These are phyloP conservation scores for Heteractis magnifica DNA, from an alignment of 92 coral and sea anemone species.

Conservation along the genomic window DNA sequence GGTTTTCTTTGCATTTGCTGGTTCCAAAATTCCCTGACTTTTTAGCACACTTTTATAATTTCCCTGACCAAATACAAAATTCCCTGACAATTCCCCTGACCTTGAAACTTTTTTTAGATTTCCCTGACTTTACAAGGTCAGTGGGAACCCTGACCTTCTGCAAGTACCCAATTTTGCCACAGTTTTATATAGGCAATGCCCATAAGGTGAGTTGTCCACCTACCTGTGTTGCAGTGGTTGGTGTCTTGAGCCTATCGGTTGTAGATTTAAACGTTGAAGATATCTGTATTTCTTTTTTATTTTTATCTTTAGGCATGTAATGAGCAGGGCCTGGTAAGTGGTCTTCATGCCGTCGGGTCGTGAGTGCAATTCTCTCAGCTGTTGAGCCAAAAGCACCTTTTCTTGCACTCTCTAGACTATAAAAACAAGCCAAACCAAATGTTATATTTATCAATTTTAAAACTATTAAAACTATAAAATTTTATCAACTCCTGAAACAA, in stretches of 20 bases:
- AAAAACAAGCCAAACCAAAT: background rate
- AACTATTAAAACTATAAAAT: background rate
- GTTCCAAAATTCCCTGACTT: too few relatives aligned
- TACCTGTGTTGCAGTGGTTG: conserved; percentile 79
- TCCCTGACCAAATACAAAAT: too few relatives aligned
- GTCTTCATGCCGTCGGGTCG: conserved; percentile 87
- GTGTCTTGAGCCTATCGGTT: conserved; percentile 84
- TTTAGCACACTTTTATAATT: too few relatives aligned
- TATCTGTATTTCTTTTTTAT: conserved; percentile 55
- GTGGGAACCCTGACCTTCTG: too few relatives aligned
- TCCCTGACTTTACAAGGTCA: too few relatives aligned
- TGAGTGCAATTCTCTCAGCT: conserved; percentile 80
- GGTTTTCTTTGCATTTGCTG: background rate
- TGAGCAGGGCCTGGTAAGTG: conserved; percentile 97
- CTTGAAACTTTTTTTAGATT: too few relatives aligned
- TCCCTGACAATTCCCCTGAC: too few relatives aligned
- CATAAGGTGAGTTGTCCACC: conserved; percentile 4
- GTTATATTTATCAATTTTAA: background rate
- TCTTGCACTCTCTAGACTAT: conserved; percentile 80
- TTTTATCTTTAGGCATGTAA: conserved; percentile 70
- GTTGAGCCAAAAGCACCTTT: conserved; percentile 94
- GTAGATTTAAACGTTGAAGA: conserved; percentile 93
- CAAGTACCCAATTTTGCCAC: too few relatives aligned
- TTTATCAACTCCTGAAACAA: too few relatives aligned
- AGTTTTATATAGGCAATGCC: background rate